Percentiles rank a stretch among this genome's conserved stretches.
phyloP scores from a whole-genome alignment of 1,140 invertebrate species.

The Eurytemora carolleeae region DNA sequence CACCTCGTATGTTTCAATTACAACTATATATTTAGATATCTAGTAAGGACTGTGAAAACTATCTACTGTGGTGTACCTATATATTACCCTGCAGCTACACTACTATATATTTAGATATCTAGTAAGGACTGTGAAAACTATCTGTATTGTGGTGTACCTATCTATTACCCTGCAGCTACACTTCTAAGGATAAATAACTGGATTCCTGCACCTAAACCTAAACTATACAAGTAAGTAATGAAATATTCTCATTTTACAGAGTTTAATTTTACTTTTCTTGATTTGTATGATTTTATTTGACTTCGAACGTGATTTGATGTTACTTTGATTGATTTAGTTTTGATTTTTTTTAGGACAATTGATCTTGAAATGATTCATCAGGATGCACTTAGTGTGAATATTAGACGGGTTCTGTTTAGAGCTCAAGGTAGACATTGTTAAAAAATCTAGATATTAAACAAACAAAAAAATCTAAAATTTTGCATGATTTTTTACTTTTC shows the following conservation, averaged over 20 bases:
- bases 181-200: conserved; percentile 15
- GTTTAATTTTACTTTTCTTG: too few species aligned
- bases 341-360: background rate
- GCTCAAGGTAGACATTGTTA: conserved; percentile 6
- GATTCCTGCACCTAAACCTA: background rate
- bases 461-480: too few species aligned
- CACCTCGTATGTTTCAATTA: too few species aligned
- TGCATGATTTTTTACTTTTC: too few species aligned
- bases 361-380: conserved; percentile 5
- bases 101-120: conserved; percentile 18
- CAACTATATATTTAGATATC: conserved; percentile 1
- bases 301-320: background rate
- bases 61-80: conserved; percentile 23
- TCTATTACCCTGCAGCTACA: conserved; percentile 23
- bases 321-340: background rate
- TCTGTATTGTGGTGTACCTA: conserved; percentile 28
- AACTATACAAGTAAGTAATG: background rate
- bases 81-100: conserved; percentile 21
- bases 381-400: background rate
- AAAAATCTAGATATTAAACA: too few species aligned
- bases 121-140: conserved; percentile 25
- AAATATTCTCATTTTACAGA: too few species aligned
- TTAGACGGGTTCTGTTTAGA: conserved; percentile 7
- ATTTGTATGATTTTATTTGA: background rate
- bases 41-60: background rate